Conservation (phyloP, 2,888 invertebrate genomes). For the Machimus rusticus region DNA sequence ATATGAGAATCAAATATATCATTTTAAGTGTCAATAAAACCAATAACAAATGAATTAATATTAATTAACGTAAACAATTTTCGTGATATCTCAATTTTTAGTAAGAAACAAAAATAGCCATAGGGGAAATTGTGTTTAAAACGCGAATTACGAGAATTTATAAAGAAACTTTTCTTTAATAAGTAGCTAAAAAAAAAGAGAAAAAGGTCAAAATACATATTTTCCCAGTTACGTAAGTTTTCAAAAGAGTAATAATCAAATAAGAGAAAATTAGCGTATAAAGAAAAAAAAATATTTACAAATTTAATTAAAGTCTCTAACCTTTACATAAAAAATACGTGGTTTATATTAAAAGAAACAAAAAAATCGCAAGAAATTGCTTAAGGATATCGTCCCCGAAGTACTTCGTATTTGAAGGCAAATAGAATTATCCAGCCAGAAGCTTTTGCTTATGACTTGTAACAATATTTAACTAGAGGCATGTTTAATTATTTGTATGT, state of each 20-base stretch:
- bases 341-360: background rate
- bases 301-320: conserved; percentile 16
- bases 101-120: background rate
- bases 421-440: conserved; percentile 37
- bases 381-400: conserved; percentile 35
- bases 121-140: conserved; percentile 12
- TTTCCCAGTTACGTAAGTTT: conserved; percentile 6
- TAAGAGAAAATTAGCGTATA: background rate
- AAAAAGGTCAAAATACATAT: background rate
- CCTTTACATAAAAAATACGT: conserved; percentile 10
- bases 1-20: conserved; percentile 35
- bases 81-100: conserved; percentile 30
- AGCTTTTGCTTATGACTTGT: conserved; percentile 29
- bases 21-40: conserved; percentile 33
- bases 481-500: background rate
- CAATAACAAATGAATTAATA: conserved; percentile 26
- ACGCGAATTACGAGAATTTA: background rate
- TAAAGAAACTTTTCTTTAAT: conserved; percentile 8
- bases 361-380: background rate
- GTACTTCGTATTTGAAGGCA: conserved; percentile 36
- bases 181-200: background rate
- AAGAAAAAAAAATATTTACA: conserved; percentile 2
- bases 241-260: conserved; percentile 24
- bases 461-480: background rate
- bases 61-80: conserved; percentile 12